These are phyloP conservation scores for Martes martes DNA, from an alignment of 2,113 vertebrate species.

Conservation along the genomic window DNA sequence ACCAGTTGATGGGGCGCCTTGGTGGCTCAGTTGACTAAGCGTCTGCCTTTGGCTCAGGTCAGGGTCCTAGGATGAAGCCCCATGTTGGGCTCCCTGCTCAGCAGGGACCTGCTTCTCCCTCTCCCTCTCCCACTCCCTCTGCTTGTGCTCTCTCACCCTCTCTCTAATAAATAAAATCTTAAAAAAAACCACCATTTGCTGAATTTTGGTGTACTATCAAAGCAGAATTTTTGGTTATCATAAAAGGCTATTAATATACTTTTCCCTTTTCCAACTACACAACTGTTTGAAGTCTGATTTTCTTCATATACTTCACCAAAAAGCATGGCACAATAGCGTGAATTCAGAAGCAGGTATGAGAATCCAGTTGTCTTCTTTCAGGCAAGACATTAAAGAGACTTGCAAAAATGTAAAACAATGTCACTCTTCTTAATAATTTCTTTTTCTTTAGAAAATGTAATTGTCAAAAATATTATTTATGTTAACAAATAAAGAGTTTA, in stretches of 20 bases:
- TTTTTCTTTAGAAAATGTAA: background rate
- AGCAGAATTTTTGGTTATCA: slow-evolving; percentile 2
- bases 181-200: background rate
- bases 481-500: background rate
- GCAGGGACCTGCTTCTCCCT: no score
- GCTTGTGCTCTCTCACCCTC: no score
- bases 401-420: background rate
- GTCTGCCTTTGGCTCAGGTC: background rate
- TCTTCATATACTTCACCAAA: background rate
- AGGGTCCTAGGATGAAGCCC: background rate
- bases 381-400: background rate
- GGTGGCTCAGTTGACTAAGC: background rate
- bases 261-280: background rate
- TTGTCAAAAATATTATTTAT: background rate
- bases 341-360: background rate
- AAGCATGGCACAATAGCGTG: background rate
- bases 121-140: no score
- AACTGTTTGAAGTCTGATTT: background rate
- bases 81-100: background rate
- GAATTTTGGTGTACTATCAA: background rate
- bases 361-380: background rate
- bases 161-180: background rate
- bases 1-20: background rate
- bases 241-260: background rate
- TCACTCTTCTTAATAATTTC: background rate